Evolutionary conservation across 2,797 vertebrate genomes (phyloP), one percentile per base, ranked within the genome.

Genomic region (Sebastes kiyomatsui): DNA sequence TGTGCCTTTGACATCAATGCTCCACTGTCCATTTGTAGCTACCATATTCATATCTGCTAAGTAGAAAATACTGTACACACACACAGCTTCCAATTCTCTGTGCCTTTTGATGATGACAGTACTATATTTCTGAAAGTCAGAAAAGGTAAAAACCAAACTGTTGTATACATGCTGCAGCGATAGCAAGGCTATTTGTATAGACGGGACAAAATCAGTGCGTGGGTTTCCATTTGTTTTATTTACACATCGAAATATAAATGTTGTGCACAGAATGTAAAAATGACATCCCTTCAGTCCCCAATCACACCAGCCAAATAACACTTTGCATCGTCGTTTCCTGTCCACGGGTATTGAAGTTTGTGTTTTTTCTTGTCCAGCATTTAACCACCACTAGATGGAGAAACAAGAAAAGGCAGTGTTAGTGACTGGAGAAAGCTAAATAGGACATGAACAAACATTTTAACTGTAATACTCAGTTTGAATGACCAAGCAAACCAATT

Each of bases 351-450:
- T 62, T 58, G 35, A 38, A 61, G 84, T 72, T 87, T 67, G 69
- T 2, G 20, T 61, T 60, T 52, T 55, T 61, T 46, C 20, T 72
- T 80, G 27, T 55, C 9, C 70, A 27, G 10, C 52, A 80, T 87
- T 95, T 87, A 96, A 85, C 96, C 95, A 3, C 96, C 95, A 75
- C 96, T 96, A 64, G 67, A 92, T 75, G 61, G 12, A 65, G 11
- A 52, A 61, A 49, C 2, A 30, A 61, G 1, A 67, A 67, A 64
- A 68, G 12, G 7, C 38, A 64, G 35, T 9, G 58, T 87, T 67
- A 84, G 59, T 46, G 8, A 59, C 4, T 2, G 0, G 10, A 52
- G 8, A 49, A 32, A 56, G 55, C 9, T 1, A 56, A 60, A 49
- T 13, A 3, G 16, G 16, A 33, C 33, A 33, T 27, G 25, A 27